These are phyloP conservation scores for Perithous albicinctus DNA, from an alignment of 2,888 invertebrate species.

Conservation along the genomic window DNA sequence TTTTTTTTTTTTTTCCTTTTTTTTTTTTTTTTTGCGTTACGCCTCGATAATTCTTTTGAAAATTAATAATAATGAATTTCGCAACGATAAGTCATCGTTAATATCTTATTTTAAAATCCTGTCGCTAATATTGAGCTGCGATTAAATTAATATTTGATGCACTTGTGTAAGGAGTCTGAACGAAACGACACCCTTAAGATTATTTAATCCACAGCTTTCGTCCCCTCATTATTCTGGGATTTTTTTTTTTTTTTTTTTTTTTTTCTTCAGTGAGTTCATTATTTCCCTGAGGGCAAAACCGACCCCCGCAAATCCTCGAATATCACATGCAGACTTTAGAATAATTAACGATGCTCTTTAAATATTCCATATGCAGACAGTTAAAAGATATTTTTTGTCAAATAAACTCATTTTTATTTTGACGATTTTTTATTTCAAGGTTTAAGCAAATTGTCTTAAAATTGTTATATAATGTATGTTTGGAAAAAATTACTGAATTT, in stretches of 20 bases:
- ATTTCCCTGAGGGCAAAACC: constrained; percentile 60
- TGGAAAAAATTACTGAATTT: too few relatives aligned
- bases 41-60: constrained; percentile 34
- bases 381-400: too few relatives aligned
- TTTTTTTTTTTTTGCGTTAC: constrained; percentile 30
- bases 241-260: too few relatives aligned
- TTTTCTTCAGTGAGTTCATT: constrained; percentile 32
- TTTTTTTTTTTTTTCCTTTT: too few relatives aligned
- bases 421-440: too few relatives aligned
- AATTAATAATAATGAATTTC: constrained; percentile 51
- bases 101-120: constrained; percentile 8
- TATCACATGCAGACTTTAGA: neutral
- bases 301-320: neutral
- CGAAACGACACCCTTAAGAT: constrained; percentile 33
- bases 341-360: constrained; percentile 19
- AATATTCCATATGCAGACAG: neutral
- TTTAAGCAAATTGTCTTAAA: too few relatives aligned
- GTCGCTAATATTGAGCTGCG: constrained; percentile 23
- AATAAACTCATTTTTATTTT: too few relatives aligned
- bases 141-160: constrained; percentile 45
- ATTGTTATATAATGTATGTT: too few relatives aligned
- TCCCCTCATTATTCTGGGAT: too few relatives aligned
- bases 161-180: neutral
- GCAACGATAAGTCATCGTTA: constrained; percentile 33
- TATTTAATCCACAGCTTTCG: constrained; percentile 18